phyloP scores from a whole-genome alignment of 2,888 invertebrate genomes.

The Drosophila formosana region DNA sequence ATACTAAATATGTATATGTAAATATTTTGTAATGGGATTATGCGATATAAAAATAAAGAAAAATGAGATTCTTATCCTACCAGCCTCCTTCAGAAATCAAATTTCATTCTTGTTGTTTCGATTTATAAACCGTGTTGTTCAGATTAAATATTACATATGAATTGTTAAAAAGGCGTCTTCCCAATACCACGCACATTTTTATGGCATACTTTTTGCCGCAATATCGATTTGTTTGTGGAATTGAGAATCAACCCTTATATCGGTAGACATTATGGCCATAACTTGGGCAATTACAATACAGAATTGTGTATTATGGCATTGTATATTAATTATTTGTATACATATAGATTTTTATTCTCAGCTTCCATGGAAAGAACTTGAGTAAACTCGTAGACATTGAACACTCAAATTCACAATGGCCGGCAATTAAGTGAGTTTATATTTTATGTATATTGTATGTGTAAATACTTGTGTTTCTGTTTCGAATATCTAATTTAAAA shows the following conservation, averaged over 20 bases:
- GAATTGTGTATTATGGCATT: conserved; percentile 16
- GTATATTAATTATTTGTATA: conserved; percentile 7
- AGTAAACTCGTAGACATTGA: conserved; percentile 38
- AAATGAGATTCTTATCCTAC: conserved; percentile 19
- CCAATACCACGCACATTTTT: neutral
- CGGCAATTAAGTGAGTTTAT: conserved; percentile 15
- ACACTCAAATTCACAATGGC: conserved; percentile 22
- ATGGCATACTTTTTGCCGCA: conserved; percentile 6
- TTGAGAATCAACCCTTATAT: conserved; percentile 1
- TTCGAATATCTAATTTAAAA: conserved; percentile 1
- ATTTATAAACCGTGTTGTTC: conserved; percentile 16
- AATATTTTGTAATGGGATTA: conserved; percentile 5
- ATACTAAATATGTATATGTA: neutral
- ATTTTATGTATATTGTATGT: conserved; percentile 10
- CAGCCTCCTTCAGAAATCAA: conserved; percentile 35
- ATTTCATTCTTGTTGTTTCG: conserved; percentile 43
- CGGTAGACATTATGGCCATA: conserved; percentile 16
- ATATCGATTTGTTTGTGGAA: neutral
- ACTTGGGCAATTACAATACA: conserved; percentile 6
- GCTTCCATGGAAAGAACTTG: neutral
- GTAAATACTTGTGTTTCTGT: conserved; percentile 12
- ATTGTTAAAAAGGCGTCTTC: neutral
- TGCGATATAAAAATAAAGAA: conserved; percentile 7
- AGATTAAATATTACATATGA: neutral
- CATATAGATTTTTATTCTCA: neutral